Base-by-base conservation (phyloP, 2,888 invertebrate species). In the Ganaspis brasiliensis region DNA sequence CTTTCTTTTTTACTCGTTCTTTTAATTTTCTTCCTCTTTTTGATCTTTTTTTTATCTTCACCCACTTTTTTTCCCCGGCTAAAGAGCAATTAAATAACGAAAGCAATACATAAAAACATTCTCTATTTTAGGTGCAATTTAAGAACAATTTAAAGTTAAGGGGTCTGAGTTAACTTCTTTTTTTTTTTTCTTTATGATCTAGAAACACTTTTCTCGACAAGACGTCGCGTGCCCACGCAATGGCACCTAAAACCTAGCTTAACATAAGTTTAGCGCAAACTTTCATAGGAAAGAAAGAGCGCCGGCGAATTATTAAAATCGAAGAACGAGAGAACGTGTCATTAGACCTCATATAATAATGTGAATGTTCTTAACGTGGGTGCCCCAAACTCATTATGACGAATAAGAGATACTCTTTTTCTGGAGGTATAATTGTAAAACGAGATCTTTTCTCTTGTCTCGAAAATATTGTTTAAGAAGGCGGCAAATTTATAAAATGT, bases 291-390 rank as follows among this genome's bases (percentile, higher is more conserved):
- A 37, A 37, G 14, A 67, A 49, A 49, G 67, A 40, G 35, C 52
- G 45, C 52, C 71, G 52, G 40, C 57, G 52, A 71, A 77, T 77
- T 75, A 74, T 74, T 67, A 74, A 76, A 74, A 76, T 80, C 71
- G 40, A 26, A 37, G 72, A 45, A 59, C 76, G 73, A 71, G 55
- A 56, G 74, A 77, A 76, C 76, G 75, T 78, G 78, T 76, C 74
- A 79, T 78, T 78, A 78, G 49, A 52, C 72, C 67, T 63, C 72
- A 67, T 73, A 74, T 73, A 74, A 79, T 76, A 81, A 79, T 81
- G 76, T 79, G 76, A 79, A 78, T 75, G 73, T 71, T 77, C 40
- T 63, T 35, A 26, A 37, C 56, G 74, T 63, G 63, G 49, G 74
- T 63, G 63, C 52, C 40, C 67, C 67, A 67, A 37, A 67, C 63